These are phyloP conservation scores for Xylota segnis DNA, from an alignment of 2,888 invertebrate species.

Conservation along the genomic window DNA sequence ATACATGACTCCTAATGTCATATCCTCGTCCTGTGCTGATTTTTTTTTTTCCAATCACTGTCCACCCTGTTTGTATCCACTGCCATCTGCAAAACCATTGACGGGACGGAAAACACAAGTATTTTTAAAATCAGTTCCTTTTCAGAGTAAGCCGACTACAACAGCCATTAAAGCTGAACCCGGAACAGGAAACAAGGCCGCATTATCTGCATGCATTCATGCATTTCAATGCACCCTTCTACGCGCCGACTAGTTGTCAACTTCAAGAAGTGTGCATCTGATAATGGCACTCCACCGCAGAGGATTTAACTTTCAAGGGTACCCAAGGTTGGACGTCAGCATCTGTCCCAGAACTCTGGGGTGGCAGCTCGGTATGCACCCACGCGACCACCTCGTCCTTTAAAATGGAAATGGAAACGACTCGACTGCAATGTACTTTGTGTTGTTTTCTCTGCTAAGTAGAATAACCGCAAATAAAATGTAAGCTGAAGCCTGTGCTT, in stretches of 20 bases:
- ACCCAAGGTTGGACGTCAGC: constrained; percentile 69
- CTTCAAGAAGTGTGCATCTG: constrained; percentile 61
- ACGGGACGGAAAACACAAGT: too few relatives aligned
- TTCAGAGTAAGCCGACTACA: background rate
- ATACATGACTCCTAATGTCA: too few relatives aligned
- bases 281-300: constrained; percentile 54
- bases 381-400: constrained; percentile 12
- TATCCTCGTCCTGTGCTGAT: too few relatives aligned
- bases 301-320: constrained; percentile 72
- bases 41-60: too few relatives aligned
- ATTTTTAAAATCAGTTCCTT: background rate
- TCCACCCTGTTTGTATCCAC: too few relatives aligned
- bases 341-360: constrained; percentile 50
- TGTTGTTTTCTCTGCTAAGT: constrained; percentile 64
- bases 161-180: background rate
- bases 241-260: constrained; percentile 64
- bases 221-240: background rate
- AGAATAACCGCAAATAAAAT: constrained; percentile 70
- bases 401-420: constrained; percentile 60
- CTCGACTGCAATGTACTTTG: constrained; percentile 62
- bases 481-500: constrained; percentile 67
- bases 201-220: constrained; percentile 4
- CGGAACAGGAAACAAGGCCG: constrained; percentile 6
- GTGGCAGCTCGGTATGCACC: constrained; percentile 4
- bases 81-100: too few relatives aligned